These are phyloP conservation scores for Columbina picui DNA, from an alignment of 2,113 vertebrate genomes.

Conservation along the genomic window DNA sequence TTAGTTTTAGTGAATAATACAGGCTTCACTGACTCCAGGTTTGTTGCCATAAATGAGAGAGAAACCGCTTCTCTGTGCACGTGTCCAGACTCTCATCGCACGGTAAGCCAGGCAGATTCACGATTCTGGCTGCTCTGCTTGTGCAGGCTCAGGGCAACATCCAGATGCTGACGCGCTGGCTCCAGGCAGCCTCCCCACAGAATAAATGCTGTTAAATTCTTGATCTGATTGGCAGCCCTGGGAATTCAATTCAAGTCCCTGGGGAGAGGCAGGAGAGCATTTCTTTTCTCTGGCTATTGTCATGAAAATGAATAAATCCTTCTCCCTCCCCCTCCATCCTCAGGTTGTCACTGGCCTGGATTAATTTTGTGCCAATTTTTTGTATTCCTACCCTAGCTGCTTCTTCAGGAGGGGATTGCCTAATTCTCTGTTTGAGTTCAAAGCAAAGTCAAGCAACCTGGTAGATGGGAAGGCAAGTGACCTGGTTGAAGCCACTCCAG, in stretches of 20 bases:
- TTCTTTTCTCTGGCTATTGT: conserved; percentile 67
- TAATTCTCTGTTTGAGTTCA: background rate
- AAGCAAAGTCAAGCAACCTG: background rate
- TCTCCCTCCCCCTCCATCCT: background rate
- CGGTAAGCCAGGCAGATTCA: background rate
- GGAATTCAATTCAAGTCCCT: conserved; percentile 63
- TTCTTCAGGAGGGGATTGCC: background rate
- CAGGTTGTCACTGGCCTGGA: conserved; percentile 37
- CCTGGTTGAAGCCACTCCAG: background rate
- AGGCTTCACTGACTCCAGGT: background rate
- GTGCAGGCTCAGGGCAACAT: conserved; percentile 11
- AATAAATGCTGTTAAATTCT: conserved; percentile 64
- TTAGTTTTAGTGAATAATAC: background rate
- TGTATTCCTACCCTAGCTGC: background rate
- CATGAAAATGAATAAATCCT: conserved; percentile 68
- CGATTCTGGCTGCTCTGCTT: background rate
- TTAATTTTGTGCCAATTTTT: background rate
- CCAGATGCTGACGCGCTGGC: conserved; percentile 48
- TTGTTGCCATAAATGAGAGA: background rate
- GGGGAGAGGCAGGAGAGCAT: conserved; percentile 35
- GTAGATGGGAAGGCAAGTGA: background rate
- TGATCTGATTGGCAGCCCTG: conserved; percentile 71
- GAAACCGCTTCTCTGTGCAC: background rate
- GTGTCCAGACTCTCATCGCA: background rate
- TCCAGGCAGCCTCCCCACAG: conserved; percentile 55